Percentiles rank a stretch among this genome's conserved stretches.
These are phyloP conservation scores for Pedionomus torquatus DNA, from an alignment of 2,113 vertebrate genomes.

Conservation along the genomic window DNA sequence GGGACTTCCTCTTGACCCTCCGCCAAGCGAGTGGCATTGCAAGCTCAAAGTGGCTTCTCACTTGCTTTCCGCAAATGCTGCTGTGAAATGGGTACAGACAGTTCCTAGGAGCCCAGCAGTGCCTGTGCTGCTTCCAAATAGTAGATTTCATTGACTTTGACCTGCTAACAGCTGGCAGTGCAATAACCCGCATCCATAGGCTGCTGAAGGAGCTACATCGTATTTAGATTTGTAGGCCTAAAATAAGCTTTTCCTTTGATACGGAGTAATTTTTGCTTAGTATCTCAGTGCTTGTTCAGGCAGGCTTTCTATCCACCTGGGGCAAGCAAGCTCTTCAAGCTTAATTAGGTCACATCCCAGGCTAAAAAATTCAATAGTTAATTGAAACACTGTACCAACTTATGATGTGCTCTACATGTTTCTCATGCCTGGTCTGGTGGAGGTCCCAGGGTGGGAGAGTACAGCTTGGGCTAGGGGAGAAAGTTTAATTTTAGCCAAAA, in stretches of 20 bases:
- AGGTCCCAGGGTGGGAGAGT: background rate
- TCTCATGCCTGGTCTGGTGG: background rate
- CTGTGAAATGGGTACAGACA: background rate
- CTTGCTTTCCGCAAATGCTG: background rate
- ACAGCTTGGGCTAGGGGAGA: background rate
- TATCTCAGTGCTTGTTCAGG: background rate
- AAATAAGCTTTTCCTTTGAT: background rate
- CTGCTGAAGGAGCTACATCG: background rate
- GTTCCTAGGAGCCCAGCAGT: background rate
- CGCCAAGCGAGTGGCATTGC: background rate
- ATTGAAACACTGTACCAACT: background rate
- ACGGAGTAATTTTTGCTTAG: background rate
- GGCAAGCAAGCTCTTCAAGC: background rate
- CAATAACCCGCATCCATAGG: accelerated
- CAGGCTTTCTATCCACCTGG: slow-evolving; percentile 1
- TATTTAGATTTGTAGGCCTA: background rate
- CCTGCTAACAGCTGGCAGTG: background rate
- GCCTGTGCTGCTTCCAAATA: accelerated
- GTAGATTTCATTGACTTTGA: background rate
- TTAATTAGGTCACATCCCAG: background rate
- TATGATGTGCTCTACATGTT: background rate
- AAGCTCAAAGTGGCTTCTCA: background rate
- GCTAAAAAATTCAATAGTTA: background rate
- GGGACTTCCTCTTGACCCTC: background rate
- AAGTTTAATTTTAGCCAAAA: slow-evolving; percentile 29